Base-by-base conservation (phyloP, 2,888 invertebrate species). In the Lasioglossum leucozonium region DNA sequence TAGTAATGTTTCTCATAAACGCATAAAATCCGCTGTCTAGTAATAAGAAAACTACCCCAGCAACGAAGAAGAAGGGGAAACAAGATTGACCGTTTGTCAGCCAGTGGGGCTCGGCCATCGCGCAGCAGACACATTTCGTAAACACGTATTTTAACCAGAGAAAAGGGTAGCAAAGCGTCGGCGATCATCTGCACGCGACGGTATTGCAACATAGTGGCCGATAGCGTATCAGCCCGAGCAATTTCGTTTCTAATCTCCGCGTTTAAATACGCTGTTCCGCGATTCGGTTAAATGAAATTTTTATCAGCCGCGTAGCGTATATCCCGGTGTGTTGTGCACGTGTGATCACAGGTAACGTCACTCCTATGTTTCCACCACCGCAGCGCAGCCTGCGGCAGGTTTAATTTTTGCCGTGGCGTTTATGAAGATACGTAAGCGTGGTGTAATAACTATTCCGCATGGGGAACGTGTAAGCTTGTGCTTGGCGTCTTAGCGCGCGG, bases 371-470 rank as follows among this genome's bases (percentile, higher is more conserved):
- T 67, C 67, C 10, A 4, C 8, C 67, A n/a, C n/a, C n/a, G n/a
- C n/a, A n/a, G n/a, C n/a, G 37, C 65, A 6, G 65, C 18, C 18
- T 3, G 58, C 22, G 4, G 65, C 30, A 34, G 22, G 67, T 37
- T 67, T 67, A 67, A 67, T 67, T 34, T 67, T 67, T 67, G 37
- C 67, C 65, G 6, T 37, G 34, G 37, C 10, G 67, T 51, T 67
- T 58, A 67, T 16, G 37, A 67, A 67, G 67, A 67, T 34, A 37
- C 67, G 34, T 67, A 67, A 37, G n/a, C 67, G 3, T 22, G 18
- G 4, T 22, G 37, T 37, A 67, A 37, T 67, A 67, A 37, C 34
- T 37, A 18, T 67, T 22, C 67, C 67, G 37, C 67, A 11, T 4
- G 37, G 67, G 4, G 10, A 67, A 37, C 37, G 37, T 37, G 67